Evolutionary conservation across 2,888 invertebrate species (phyloP), one percentile per base, ranked within the genome.

Genomic region (Chrysotoxum bicinctum): DNA sequence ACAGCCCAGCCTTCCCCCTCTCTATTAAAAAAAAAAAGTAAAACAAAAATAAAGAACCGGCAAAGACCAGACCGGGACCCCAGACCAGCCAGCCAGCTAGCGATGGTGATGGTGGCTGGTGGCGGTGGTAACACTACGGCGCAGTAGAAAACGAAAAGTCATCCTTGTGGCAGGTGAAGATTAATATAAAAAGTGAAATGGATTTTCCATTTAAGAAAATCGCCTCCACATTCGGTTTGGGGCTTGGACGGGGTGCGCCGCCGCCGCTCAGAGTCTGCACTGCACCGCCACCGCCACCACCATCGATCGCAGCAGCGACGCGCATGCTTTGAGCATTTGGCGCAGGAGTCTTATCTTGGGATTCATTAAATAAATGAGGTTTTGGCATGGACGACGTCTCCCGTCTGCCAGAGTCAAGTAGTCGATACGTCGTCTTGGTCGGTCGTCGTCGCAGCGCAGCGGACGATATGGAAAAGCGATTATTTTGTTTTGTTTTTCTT

Each of bases 151-250:
- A 85, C 76, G 70, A 81, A 81, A 81, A 85, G 76, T 76, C 81
- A 85, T 85, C 81, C 76, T 77, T 68, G 54, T 85, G 85, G 81
- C 85, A 85, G 85, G 85, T 81, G 76, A 69, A 81, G 85, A 85
- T 85, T 81, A 85, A 85, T 85, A 81, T 85, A 85, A 85, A 85
- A 85, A 85, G 85, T 85, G 85, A 85, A 85, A 85, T 85, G 85
- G 85, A 81, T 85, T 85, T 85, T 81, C 85, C 81, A 85, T 85
- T 85, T 77, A 85, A 73, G 81, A 85, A 85, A 85, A 75, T 81
- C 85, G 60, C 81, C 85, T 81, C 73, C 81, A 48, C 10, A 35
- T 32, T 52, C 4, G 32, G 4, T 50, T 48, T 19, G 48, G 26
- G 16, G 16, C 23, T 66, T 66, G 32, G 0, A 21, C 43, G 19